phyloP scores from a whole-genome alignment of 1,140 invertebrate species.

The Trichomalopsis sarcophagae region DNA sequence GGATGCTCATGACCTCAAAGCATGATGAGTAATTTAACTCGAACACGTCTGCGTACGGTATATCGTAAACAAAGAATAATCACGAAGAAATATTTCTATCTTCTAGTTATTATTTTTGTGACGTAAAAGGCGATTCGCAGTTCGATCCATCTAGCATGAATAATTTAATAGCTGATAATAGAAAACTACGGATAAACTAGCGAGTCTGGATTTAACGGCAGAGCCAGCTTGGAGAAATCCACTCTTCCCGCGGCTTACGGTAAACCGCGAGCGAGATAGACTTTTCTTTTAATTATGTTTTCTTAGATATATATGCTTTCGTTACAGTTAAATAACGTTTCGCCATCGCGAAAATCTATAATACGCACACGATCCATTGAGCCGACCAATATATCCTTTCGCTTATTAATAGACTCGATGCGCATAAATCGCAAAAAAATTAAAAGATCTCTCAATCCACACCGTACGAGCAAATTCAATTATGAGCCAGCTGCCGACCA shows the following conservation, averaged over 20 bases:
- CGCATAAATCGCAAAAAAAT: no score
- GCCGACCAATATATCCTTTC: neutral
- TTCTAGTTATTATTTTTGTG: no score
- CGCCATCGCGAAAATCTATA: neutral
- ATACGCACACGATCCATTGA: neutral
- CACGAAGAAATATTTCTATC: no score
- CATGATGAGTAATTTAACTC: constrained; percentile 11
- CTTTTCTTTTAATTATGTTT: neutral
- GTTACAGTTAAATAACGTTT: neutral
- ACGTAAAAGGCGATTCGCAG: no score
- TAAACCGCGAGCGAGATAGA: neutral
- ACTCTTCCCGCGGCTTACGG: neutral
- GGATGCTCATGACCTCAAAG: constrained; percentile 18
- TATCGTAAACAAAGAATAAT: neutral
- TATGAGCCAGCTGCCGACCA: no score
- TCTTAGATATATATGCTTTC: neutral
- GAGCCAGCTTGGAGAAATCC: neutral
- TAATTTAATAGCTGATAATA: neutral
- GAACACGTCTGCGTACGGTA: neutral
- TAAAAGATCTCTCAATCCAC: no score
- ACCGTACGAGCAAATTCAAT: no score
- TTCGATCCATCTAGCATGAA: neutral
- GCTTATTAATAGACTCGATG: no score
- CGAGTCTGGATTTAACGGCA: neutral
- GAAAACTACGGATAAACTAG: neutral